Base-by-base conservation (phyloP, 2,888 invertebrate species). In the Aphodius sticticus region DNA sequence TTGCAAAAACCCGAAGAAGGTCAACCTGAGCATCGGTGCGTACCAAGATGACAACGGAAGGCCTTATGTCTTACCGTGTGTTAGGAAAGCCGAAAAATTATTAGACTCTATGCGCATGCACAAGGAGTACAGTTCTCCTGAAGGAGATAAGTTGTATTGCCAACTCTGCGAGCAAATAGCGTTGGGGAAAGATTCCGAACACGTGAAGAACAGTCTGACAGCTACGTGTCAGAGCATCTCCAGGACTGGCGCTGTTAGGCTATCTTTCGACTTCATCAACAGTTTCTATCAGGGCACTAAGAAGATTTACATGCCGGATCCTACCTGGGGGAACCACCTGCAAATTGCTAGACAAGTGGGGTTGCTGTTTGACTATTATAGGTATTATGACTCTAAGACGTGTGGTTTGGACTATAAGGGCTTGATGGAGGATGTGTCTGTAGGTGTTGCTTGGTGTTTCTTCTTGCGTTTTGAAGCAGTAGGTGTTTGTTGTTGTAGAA, bases 281-380 rank as follows among this genome's bases (percentile, higher is more conserved):
- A 90, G 89, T 77, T 92, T 90, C 85, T 90, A 90, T 85, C 89
- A 89, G 0, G 90, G 91, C 16, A 89, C 89, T 81, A 93, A 93
- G 87, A 91, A 90, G 71, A 85, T 90, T 72, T 94, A 92, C 87
- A 85, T 94, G 81, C 93, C 94, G 69, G 89, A 91, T 35, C 94
- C 94, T 0, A 92, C 93, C 0, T 95, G 94, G 94, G 93, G 93
- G 74, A 94, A 94, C 85, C 94, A 94, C 86, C 91, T 90, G 15
- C 92, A 93, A 6, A 89, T 94, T 78, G 92, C 93, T 87, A 92
- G 91, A 89, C 91, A 93, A 84, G 87, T 92, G 80, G 93, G 93
- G 9, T 87, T 94, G 76, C 89, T 91, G 70, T 91, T 92, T 6
- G 92, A 93, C 86, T 88, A 90, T 35, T 94, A 94, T 87, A 89